Evolutionary conservation across 2,113 vertebrate genomes (phyloP).

Genomic region (Colinus virginianus): DNA sequence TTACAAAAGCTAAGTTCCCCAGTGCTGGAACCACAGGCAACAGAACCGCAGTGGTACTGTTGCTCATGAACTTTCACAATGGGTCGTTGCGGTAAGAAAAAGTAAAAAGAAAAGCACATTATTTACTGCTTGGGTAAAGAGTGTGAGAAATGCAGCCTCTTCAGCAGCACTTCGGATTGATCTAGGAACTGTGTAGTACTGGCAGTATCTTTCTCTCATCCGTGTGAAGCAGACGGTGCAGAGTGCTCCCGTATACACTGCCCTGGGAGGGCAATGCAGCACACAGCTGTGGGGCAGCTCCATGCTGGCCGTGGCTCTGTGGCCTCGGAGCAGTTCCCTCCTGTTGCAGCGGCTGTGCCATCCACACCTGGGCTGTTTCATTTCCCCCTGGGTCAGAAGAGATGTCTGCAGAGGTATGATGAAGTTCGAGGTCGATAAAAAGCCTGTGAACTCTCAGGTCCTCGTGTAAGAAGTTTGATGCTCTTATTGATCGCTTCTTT

Average conservation of each 20-base stretch:
- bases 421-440: background rate
- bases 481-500: background rate
- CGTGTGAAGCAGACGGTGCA: too few species aligned
- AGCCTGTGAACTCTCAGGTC: background rate
- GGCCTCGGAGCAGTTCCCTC: background rate
- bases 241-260: too few species aligned
- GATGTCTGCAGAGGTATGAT: background rate
- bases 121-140: background rate
- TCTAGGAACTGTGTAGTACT: fast-evolving
- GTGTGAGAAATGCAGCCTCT: background rate
- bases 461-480: background rate
- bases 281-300: background rate
- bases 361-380: background rate
- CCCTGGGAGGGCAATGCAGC: background rate
- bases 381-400: background rate
- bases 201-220: background rate
- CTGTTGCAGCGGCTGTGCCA: fast-evolving
- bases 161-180: background rate
- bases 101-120: background rate
- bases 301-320: background rate
- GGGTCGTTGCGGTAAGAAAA: background rate
- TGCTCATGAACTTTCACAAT: background rate
- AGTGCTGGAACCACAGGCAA: background rate
- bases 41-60: background rate
- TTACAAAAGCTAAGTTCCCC: background rate